Percentiles rank a stretch among this genome's conserved stretches.
phyloP scores from a whole-genome alignment of 2,113 vertebrate genomes.

The Lipophrys pholis region DNA sequence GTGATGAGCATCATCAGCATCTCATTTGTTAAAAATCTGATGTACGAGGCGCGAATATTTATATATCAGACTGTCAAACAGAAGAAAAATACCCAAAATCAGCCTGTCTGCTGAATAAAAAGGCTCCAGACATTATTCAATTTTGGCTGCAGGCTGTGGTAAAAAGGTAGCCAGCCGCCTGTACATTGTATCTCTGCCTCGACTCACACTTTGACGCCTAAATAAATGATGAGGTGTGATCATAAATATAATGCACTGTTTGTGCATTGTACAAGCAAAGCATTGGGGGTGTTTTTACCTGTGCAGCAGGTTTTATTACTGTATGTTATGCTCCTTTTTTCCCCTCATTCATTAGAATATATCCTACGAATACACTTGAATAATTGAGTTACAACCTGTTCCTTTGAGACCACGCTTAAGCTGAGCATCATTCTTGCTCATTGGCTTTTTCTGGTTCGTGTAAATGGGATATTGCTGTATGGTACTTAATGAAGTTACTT shows the following conservation, averaged over 20 bases:
- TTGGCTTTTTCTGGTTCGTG: conserved; percentile 1
- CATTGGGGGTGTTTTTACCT: background rate
- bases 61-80: background rate
- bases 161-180: conserved; percentile 38
- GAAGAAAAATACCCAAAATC: background rate
- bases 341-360: conserved; percentile 3
- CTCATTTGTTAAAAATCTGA: conserved; percentile 17
- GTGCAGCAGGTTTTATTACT: background rate
- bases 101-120: conserved; percentile 1
- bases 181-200: conserved; percentile 14
- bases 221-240: conserved; percentile 18
- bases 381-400: conserved; percentile 12
- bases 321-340: background rate
- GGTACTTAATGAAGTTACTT: conserved; percentile 38
- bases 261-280: background rate
- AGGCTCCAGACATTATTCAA: conserved; percentile 51
- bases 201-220: conserved; percentile 5
- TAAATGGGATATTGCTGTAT: background rate
- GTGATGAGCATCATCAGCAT: conserved; percentile 25
- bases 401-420: background rate
- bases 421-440: conserved; percentile 8
- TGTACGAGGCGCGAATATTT: conserved; percentile 17
- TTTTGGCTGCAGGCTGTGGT: conserved; percentile 47
- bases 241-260: background rate
- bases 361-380: background rate